phyloP scores from a whole-genome alignment of 2,113 vertebrate species.

The Syngnathoides biaculeatus region DNA sequence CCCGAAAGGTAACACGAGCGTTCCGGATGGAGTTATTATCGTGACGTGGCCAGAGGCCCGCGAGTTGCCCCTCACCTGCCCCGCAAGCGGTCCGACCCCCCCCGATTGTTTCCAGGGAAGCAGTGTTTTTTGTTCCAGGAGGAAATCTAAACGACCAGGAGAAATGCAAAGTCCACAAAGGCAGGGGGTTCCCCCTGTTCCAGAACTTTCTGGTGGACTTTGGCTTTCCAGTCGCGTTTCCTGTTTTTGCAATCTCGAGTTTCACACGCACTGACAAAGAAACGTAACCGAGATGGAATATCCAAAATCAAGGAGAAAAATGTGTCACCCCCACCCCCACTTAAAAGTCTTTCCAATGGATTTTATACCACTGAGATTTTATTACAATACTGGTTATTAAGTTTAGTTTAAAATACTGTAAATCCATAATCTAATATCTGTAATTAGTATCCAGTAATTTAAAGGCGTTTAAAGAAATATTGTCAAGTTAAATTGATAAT shows the following conservation, averaged over 20 bases:
- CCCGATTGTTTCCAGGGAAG: slow-evolving; percentile 5
- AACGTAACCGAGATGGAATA: background rate
- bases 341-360: too few relatives aligned
- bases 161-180: background rate
- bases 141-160: background rate
- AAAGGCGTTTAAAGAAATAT: too few relatives aligned
- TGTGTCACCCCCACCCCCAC: background rate
- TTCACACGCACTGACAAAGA: background rate
- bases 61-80: too few relatives aligned
- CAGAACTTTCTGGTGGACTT: background rate
- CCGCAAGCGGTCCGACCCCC: too few relatives aligned
- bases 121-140: background rate
- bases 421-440: too few relatives aligned
- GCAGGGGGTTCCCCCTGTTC: background rate
- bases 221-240: background rate
- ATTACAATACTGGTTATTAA: too few relatives aligned
- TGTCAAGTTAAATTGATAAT: too few relatives aligned
- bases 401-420: too few relatives aligned
- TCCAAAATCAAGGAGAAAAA: background rate
- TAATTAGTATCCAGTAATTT: too few relatives aligned
- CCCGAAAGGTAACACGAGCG: background rate
- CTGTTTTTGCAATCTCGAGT: background rate
- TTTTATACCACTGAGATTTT: too few relatives aligned
- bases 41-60: background rate
- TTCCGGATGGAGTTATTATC: background rate